These are phyloP conservation scores for Rhinella marina DNA, from an alignment of 2,797 vertebrate genomes.

Conservation along the genomic window DNA sequence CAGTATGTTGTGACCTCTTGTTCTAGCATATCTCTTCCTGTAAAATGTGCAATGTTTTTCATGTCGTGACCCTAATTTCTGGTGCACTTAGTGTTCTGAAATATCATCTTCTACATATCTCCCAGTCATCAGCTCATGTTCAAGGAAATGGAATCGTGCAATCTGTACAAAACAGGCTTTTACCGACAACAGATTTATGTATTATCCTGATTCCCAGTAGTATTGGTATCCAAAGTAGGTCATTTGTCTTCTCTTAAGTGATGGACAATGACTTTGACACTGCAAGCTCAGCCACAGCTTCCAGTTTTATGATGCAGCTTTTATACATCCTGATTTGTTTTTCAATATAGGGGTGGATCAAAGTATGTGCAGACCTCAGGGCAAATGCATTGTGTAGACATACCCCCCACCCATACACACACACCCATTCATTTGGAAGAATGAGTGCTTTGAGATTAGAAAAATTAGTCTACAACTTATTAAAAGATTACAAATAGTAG, in stretches of 20 bases:
- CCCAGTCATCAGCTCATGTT: background rate
- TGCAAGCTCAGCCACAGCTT: background rate
- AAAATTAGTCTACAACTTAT: too few relatives aligned
- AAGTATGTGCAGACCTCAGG: background rate
- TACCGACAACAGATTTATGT: background rate
- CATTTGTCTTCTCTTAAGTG: too few relatives aligned
- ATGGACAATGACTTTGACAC: background rate
- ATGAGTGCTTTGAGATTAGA: too few relatives aligned
- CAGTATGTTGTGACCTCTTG: background rate
- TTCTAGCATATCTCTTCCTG: background rate
- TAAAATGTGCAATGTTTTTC: background rate
- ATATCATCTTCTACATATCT: conserved; percentile 8
- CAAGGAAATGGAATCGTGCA: background rate
- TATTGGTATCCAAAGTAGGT: background rate
- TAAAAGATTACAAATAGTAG: too few relatives aligned
- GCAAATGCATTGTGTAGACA: too few relatives aligned
- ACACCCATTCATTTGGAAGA: too few relatives aligned
- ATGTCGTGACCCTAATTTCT: background rate
- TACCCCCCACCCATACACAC: too few relatives aligned
- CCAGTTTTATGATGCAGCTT: background rate
- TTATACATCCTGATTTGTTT: background rate
- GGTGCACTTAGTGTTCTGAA: background rate
- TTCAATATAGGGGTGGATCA: background rate
- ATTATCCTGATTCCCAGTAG: background rate
- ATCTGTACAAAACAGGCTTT: background rate